Percentiles rank a stretch among this genome's conserved stretches.
Evolutionary conservation across 2,797 vertebrate species (phyloP).

Genomic region (Meda fulgida): DNA sequence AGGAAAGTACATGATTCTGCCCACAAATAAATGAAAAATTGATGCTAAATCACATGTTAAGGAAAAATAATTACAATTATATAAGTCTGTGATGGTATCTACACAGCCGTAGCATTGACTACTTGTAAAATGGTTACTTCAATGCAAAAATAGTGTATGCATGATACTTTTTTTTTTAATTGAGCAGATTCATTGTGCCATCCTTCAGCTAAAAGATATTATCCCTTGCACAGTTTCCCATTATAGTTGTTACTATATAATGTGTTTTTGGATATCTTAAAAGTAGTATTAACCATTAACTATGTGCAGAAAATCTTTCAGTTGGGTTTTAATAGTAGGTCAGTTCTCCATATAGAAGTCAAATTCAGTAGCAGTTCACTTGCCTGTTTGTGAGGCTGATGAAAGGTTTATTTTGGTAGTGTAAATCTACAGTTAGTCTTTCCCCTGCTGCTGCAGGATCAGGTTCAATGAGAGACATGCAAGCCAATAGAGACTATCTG

Average conservation of each 20-base stretch:
- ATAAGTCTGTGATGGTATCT: not conserved
- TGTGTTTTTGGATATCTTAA: not conserved
- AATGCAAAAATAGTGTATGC: not conserved
- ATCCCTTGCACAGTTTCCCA: not conserved
- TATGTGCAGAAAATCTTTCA: not conserved
- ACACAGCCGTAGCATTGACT: not conserved
- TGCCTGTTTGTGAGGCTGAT: not conserved
- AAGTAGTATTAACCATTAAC: not conserved
- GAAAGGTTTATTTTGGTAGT: constrained; percentile 53
- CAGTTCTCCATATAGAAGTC: not conserved
- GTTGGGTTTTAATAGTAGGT: not conserved
- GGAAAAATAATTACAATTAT: not conserved
- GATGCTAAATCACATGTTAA: not conserved
- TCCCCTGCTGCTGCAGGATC: constrained; percentile 32
- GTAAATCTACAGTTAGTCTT: constrained; percentile 45
- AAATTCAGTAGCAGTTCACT: constrained; percentile 21
- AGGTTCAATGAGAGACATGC: not conserved
- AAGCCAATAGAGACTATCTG: not conserved
- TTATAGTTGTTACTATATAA: not conserved
- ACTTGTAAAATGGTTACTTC: not conserved
- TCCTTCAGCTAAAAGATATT: not conserved
- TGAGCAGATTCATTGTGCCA: not conserved
- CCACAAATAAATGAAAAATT: not conserved
- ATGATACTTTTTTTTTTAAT: not conserved
- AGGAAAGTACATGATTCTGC: not conserved